Base-by-base conservation (phyloP, 2,888 invertebrate species). In the Xestia c-nigrum region DNA sequence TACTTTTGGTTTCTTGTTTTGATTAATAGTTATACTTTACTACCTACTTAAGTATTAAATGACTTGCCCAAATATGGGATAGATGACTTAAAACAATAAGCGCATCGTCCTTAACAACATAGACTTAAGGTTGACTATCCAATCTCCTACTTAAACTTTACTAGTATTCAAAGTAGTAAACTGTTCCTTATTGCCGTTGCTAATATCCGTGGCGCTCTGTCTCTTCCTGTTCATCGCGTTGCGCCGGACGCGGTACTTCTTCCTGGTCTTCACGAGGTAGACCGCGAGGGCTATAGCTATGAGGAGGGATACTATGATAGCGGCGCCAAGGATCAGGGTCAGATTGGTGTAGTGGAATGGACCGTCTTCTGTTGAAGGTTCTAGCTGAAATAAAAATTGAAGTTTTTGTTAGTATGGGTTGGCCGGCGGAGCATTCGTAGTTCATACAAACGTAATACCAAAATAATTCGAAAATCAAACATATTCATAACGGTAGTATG, bases 191-290 rank as follows among this genome's bases (percentile, higher is more conserved):
- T 92, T 85, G 5, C 94, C 94, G 72, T 94, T 95, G 57, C 85
- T 92, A n/a, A 91, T 86, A 67, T 96, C 96, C 0, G 87, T 43
- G 0, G 92, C 89, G 79, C 93, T 94, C 81, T 96, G 96, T 21
- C 96, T 85, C 87, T 95, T 96, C 43, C 95, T 89, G 67, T 90
- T 93, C 87, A 95, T 83, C 14, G 94, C 94, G 0, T 94, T 93
- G 61, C 93, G 94, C 0, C 93, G 86, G 55, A 94, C 89, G 63
- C 91, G 88, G 84, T 95, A 92, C 76, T 92, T 87, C 72, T 94
- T 91, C 63, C 95, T 90, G 0, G 93, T 95, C 81, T 90, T 92
- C 1, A 96, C 87, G 3, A 97, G 90, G 88, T 96, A 96, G 1
- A 94, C 93, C 0, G 92, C 86, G 0, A 97, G 90, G 0, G 92